phyloP scores from a whole-genome alignment of 2,113 vertebrate genomes.

The Melanotaenia duboulayi region DNA sequence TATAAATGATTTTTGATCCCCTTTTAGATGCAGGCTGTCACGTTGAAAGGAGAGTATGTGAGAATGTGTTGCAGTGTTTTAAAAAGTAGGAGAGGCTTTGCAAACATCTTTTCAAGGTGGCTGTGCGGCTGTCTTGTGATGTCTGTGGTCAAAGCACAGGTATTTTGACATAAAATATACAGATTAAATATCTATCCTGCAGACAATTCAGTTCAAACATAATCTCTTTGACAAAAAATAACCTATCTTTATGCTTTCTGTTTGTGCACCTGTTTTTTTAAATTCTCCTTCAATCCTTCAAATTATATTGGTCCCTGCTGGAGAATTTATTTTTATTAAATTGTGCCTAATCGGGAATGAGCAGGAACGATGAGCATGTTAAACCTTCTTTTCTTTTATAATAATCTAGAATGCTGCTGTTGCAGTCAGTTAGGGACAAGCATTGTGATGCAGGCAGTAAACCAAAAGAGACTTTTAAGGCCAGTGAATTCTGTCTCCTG shows the following conservation, averaged over 20 bases:
- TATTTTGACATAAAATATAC: background rate
- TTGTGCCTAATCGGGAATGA: background rate
- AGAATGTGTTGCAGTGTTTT: background rate
- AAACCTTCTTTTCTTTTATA: constrained; percentile 4
- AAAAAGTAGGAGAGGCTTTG: background rate
- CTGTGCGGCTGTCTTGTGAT: background rate
- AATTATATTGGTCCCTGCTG: background rate
- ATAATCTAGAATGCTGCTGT: background rate
- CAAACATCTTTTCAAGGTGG: constrained; percentile 3
- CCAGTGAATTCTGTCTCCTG: constrained; percentile 18
- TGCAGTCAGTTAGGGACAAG: constrained; percentile 8
- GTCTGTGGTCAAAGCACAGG: constrained; percentile 1
- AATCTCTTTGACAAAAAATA: constrained; percentile 26
- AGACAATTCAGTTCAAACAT: constrained; percentile 42
- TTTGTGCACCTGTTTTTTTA: constrained; percentile 4
- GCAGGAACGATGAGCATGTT: background rate
- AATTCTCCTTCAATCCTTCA: background rate
- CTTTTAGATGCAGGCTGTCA: constrained; percentile 11
- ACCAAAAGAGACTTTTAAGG: constrained; percentile 19
- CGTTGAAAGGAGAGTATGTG: constrained; percentile 7
- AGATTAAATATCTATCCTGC: constrained; percentile 26
- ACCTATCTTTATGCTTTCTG: background rate
- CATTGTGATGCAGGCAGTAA: constrained; percentile 20
- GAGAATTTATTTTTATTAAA: background rate
- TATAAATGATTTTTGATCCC: constrained; percentile 32